These are phyloP conservation scores for Ormyrus rosae DNA, from an alignment of 2,888 invertebrate genomes.

Conservation along the genomic window DNA sequence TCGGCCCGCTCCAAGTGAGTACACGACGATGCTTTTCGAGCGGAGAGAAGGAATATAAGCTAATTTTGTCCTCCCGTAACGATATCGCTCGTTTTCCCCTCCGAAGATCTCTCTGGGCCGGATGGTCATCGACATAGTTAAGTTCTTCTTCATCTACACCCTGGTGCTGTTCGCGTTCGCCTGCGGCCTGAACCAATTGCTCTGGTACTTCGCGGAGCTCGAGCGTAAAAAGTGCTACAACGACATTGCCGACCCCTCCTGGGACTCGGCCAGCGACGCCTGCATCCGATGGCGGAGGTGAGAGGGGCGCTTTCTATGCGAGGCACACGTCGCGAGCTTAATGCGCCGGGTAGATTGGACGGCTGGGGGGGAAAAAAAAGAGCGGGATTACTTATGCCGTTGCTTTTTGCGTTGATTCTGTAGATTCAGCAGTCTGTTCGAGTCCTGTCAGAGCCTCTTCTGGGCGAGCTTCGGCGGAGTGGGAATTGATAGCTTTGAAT, in stretches of 20 bases:
- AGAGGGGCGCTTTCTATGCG: neutral
- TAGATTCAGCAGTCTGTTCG: constrained; percentile 86
- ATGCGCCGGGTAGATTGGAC: neutral
- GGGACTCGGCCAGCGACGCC: constrained; percentile 85
- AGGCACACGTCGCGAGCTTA: neutral
- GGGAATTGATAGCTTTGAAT: constrained; percentile 90
- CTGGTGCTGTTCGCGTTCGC: constrained; percentile 94
- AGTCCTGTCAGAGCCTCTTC: constrained; percentile 95
- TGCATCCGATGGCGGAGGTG: constrained; percentile 92
- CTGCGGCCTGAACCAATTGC: constrained; percentile 92
- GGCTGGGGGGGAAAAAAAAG: no score
- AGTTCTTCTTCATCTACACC: constrained; percentile 93
- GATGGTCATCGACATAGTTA: constrained; percentile 93
- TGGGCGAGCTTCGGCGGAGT: constrained; percentile 98
- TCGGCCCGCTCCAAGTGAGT: constrained; percentile 88
- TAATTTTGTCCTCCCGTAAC: neutral
- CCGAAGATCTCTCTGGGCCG: constrained; percentile 89
- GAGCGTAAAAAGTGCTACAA: constrained; percentile 88
- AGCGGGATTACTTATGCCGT: neutral
- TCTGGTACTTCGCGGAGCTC: constrained; percentile 95
- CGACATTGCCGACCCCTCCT: constrained; percentile 84
- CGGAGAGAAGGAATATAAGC: neutral
- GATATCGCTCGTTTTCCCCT: constrained; percentile 78
- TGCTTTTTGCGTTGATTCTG: neutral
- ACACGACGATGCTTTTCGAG: neutral